Evolutionary conservation across 2,113 vertebrate genomes (phyloP).

Genomic region (Takifugu flavidus): DNA sequence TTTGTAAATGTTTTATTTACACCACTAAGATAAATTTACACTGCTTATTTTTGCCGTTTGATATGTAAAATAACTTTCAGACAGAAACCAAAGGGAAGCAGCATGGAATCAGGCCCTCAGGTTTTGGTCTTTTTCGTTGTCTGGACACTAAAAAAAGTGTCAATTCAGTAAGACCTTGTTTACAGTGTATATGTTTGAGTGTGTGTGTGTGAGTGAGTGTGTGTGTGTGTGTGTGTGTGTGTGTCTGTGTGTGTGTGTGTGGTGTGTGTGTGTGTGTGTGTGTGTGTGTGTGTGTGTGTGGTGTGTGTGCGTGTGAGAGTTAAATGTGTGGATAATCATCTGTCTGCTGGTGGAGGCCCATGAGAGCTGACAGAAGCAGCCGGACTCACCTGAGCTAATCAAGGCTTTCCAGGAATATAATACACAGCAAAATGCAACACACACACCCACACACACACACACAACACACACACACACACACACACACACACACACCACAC

Average conservation of each 20-base stretch:
- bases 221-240: background rate
- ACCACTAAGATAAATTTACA: no score
- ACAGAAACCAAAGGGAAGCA: no score
- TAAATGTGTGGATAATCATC: conserved; percentile 32
- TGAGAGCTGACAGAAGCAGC: conserved; percentile 58
- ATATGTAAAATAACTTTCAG: no score
- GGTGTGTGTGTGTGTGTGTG: conserved; percentile 1
- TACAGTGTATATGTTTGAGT: no score
- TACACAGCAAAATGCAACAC: conserved; percentile 30
- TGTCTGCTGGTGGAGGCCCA: conserved; percentile 34
- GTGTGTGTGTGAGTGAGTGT: conserved; percentile 13
- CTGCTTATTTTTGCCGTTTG: no score
- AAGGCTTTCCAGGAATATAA: conserved; percentile 30
- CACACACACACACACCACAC: background rate
- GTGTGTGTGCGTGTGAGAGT: conserved; percentile 6
- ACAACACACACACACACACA: background rate
- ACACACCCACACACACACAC: background rate
- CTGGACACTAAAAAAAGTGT: no score
- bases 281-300: conserved; percentile 11
- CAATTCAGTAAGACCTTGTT: no score
- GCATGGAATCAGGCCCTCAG: no score
- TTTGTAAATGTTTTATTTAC: no score
- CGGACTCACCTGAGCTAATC: conserved; percentile 45
- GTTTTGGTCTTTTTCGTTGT: no score
- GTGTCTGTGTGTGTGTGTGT: conserved; percentile 6